Conservation (phyloP, 1,140 invertebrate species). For the Magallana angulata region DNA sequence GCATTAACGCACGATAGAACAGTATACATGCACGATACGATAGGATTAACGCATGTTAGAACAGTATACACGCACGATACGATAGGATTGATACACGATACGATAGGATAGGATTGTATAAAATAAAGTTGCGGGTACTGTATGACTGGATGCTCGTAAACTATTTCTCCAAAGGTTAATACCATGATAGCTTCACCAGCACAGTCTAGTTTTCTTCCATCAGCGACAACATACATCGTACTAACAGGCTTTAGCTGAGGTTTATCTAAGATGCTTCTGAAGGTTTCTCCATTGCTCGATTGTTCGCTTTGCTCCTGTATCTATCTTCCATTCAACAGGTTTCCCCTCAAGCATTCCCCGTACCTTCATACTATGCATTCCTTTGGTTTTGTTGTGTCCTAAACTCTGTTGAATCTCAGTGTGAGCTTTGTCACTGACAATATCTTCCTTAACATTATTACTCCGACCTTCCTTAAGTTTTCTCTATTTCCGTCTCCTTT, state of each 20-base stretch:
- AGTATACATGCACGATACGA: too few species aligned
- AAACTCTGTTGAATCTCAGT: neutral
- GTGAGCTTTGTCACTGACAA: neutral
- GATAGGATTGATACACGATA: too few species aligned
- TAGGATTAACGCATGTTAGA: too few species aligned
- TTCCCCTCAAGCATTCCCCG: slow-evolving; percentile 44
- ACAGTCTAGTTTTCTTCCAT: neutral
- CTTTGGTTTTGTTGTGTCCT: neutral
- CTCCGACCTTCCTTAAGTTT: neutral
- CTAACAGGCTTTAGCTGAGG: slow-evolving; percentile 47
- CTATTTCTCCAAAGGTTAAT: slow-evolving; percentile 10
- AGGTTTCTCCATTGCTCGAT: slow-evolving; percentile 49
- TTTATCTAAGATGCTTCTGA: slow-evolving; percentile 43
- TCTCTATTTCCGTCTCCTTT: neutral
- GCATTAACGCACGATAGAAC: too few species aligned
- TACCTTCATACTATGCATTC: slow-evolving; percentile 47
- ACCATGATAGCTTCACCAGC: too few species aligned
- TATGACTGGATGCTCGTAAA: slow-evolving; percentile 52
- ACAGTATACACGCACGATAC: too few species aligned
- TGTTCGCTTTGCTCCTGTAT: slow-evolving; percentile 55
- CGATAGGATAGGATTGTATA: too few species aligned
- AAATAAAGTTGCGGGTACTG: too few species aligned
- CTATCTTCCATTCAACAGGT: slow-evolving; percentile 56
- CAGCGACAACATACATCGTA: slow-evolving; percentile 41
- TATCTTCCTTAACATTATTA: neutral